Evolutionary conservation across 2,888 invertebrate genomes (phyloP).

Genomic region (Eueremaeus valkanovi): DNA sequence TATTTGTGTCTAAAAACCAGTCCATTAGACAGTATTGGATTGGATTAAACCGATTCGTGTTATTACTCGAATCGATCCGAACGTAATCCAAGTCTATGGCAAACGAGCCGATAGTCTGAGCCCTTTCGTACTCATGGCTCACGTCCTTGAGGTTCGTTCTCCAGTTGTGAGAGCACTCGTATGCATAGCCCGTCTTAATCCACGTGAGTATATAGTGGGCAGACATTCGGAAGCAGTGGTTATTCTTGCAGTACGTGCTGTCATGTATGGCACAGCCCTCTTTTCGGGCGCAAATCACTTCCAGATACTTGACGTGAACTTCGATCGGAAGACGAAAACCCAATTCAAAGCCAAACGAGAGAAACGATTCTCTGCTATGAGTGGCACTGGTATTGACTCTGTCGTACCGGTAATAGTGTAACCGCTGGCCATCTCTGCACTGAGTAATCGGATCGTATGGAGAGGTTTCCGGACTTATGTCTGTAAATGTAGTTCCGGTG

Average conservation of each 20-base stretch:
- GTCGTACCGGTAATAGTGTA: background rate
- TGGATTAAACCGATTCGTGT: background rate
- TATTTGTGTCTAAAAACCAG: background rate
- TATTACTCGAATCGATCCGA: background rate
- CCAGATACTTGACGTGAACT: background rate
- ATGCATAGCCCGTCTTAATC: background rate
- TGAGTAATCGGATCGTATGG: background rate
- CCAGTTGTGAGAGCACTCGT: constrained; percentile 11
- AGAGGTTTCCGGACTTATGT: constrained; percentile 7
- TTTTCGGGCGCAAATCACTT: background rate
- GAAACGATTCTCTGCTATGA: background rate
- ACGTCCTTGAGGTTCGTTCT: background rate
- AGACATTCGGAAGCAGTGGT: background rate
- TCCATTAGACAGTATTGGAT: constrained; percentile 2
- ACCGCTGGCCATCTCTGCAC: background rate
- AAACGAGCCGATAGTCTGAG: background rate
- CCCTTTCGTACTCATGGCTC: background rate
- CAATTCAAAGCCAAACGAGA: constrained; percentile 4
- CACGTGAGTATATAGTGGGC: background rate
- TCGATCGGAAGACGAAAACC: background rate
- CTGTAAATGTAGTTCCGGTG: background rate
- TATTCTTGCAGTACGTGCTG: background rate
- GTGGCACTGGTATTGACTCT: no score
- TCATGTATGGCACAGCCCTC: background rate
- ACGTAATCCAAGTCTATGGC: background rate